Conservation (phyloP, 2,797 vertebrate genomes). For the Ceryle rudis region DNA sequence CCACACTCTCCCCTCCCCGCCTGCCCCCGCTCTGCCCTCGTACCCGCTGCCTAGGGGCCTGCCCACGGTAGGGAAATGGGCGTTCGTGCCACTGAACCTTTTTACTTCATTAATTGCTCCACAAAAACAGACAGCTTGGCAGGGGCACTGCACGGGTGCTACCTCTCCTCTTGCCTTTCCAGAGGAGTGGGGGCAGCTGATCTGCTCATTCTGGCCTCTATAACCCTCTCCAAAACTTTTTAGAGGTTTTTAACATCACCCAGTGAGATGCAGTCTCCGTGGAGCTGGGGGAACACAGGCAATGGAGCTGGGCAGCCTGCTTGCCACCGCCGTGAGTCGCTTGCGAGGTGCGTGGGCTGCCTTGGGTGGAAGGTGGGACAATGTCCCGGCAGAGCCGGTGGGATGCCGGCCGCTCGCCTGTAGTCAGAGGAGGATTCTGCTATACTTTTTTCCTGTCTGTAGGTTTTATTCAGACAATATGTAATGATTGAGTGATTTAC, state of each 20-base stretch:
- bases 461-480: constrained; percentile 77
- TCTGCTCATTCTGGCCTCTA: not conserved
- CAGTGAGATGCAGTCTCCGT: not conserved
- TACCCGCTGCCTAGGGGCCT: not conserved
- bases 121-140: not conserved
- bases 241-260: constrained; percentile 7
- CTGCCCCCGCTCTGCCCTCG: not conserved
- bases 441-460: constrained; percentile 74
- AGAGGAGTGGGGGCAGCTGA: not conserved
- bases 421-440: constrained; percentile 59
- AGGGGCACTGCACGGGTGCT: not conserved
- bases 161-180: not conserved
- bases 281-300: not conserved
- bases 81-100: not conserved
- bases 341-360: constrained; percentile 48
- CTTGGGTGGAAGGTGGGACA: constrained; percentile 60
- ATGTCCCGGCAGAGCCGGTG: constrained; percentile 5
- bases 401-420: not conserved
- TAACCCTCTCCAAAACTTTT: not conserved
- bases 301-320: not conserved
- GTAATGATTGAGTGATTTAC: constrained; percentile 74
- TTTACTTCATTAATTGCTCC: not conserved
- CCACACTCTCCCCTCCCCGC: not conserved
- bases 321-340: not conserved
- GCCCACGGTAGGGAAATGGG: not conserved